A percentile compares a stretch with the other conserved stretches of the same genome.
Conservation (phyloP, 2,113 vertebrate species). For the Struthio camelus region DNA sequence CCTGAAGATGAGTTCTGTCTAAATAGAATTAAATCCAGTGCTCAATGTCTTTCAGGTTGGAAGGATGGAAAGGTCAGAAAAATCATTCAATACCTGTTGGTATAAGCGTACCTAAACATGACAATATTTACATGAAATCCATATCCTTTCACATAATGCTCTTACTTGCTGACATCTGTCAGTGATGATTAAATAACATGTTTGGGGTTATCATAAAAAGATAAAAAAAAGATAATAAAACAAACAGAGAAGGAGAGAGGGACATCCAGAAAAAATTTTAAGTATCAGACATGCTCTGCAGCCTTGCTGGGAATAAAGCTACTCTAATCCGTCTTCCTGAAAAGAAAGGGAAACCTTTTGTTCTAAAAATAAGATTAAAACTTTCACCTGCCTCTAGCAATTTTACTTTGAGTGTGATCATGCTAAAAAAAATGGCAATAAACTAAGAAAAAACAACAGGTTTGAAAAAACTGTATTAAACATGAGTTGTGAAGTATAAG, state of each 20-base stretch:
- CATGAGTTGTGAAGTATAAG: background rate
- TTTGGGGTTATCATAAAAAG: background rate
- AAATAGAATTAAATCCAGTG: constrained; percentile 41
- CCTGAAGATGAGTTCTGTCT: constrained; percentile 48
- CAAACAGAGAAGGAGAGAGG: background rate
- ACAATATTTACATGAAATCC: constrained; percentile 3
- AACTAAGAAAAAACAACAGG: background rate
- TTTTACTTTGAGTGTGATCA: background rate
- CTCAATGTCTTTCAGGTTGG: constrained; percentile 12
- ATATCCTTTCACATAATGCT: background rate
- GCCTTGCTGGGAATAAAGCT: background rate
- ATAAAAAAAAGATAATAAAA: constrained; percentile 24
- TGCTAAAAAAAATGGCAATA: background rate
- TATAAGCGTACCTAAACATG: constrained; percentile 22
- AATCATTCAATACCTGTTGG: constrained; percentile 40
- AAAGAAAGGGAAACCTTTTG: background rate
- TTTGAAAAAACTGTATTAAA: background rate
- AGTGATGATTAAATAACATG: background rate
- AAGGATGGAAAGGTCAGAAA: constrained; percentile 63
- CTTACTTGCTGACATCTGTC: constrained; percentile 17
- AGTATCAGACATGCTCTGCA: background rate
- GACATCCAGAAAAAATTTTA: background rate
- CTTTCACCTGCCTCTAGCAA: background rate
- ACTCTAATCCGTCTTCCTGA: background rate
- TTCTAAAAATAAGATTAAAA: background rate